Evolutionary conservation across 2,797 vertebrate genomes (phyloP).

Genomic region (Pelodytes ibericus): DNA sequence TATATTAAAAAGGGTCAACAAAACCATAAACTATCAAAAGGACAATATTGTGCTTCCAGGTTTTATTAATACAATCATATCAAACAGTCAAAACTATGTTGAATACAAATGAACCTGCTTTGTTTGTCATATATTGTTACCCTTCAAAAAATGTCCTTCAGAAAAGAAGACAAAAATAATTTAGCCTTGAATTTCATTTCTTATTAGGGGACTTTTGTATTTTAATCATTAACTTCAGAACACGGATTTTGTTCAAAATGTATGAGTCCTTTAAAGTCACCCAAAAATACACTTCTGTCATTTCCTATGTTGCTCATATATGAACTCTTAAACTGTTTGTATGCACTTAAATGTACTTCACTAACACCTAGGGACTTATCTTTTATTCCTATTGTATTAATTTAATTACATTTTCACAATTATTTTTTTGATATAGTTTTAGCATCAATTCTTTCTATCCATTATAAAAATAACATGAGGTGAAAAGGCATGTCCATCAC

Average conservation of each 20-base stretch:
- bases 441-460: too few relatives aligned
- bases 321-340: conserved; percentile 64
- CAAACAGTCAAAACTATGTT: too few relatives aligned
- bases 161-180: background rate
- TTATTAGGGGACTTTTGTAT: background rate
- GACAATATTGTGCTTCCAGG: too few relatives aligned
- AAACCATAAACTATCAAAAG: too few relatives aligned
- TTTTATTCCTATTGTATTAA: too few relatives aligned
- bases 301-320: conserved; percentile 61
- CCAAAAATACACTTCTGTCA: conserved; percentile 60
- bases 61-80: too few relatives aligned
- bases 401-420: too few relatives aligned
- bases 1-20: too few relatives aligned
- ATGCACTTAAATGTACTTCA: conserved; percentile 61
- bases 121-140: background rate
- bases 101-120: too few relatives aligned
- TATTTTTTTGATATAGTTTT: too few relatives aligned
- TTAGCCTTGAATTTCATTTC: conserved; percentile 29
- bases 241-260: conserved; percentile 17
- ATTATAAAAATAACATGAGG: too few relatives aligned
- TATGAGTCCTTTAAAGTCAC: conserved; percentile 41
- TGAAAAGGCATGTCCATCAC: too few relatives aligned
- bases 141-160: conserved; percentile 36
- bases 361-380: conserved; percentile 73
- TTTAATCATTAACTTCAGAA: conserved; percentile 35